Base-by-base conservation (phyloP, 2,888 invertebrate genomes). In the Dorcus hopei region DNA sequence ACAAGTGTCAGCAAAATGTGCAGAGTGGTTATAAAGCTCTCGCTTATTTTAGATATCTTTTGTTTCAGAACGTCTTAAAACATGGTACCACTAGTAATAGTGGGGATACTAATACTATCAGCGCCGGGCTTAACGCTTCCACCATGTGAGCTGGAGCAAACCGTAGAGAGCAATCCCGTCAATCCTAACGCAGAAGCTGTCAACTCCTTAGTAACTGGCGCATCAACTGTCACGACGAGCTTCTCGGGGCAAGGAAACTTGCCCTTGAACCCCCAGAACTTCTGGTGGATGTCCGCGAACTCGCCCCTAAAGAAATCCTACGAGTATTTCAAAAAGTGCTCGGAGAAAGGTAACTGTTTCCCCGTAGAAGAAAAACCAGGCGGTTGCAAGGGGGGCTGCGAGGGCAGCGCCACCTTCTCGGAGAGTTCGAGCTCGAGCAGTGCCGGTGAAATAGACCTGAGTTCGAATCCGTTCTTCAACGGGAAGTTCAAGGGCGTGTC, bases 221-320 rank as follows among this genome's bases (percentile, higher is more conserved):
- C 51, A 72, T 72, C 60, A 52, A 60, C 41, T 64, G 70, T 26
- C 4, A 14, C 57, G 59, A 1, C 61, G 72, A 0, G 74, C 74
- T 8, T 50, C 57, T 49, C 33, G n/a, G 14, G 8, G 14, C 38
- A 38, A n/a, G 38, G 23, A 16, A 45, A 33, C 4, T 16, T 64
- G 19, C 62, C 65, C 55, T 54, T 64, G n/a, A 62, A 64, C 9
- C 62, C 65, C 53, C 69, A 76, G 9, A 77, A 79, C 61, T 85
- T 81, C 73, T 86, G 86, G 86, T 86, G 86, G 86, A 82, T 83
- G 80, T 80, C 80, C 59, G 76, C 82, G 26, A 77, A 85, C 64
- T 84, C 83, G 0, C 85, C 86, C 0, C 82, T 87, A 72, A 83
- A 83, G 66, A 79, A 77, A 51, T 75, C 79, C 0, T 74, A 76